phyloP scores from a whole-genome alignment of 2,797 vertebrate genomes.

The Sarcoramphus papa region DNA sequence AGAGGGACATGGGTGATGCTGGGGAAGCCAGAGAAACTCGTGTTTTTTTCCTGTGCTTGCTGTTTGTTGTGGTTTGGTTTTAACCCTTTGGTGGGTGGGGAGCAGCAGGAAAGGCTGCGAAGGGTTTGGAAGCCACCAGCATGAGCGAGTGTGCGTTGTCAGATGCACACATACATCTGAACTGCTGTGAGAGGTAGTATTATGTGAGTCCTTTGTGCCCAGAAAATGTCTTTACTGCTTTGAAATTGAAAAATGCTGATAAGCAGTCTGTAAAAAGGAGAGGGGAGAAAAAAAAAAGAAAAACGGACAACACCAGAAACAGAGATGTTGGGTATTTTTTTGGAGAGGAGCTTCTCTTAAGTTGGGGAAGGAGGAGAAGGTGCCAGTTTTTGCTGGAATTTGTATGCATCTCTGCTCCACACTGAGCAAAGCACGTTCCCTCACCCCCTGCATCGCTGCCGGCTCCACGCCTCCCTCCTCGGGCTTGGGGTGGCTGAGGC shows the following conservation, averaged over 20 bases:
- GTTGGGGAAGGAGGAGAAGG: neutral
- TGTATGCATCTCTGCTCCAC: neutral
- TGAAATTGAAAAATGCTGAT: constrained; percentile 38
- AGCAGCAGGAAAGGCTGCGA: neutral
- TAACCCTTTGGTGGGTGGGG: neutral
- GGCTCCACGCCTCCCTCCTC: neutral
- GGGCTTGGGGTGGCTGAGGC: neutral
- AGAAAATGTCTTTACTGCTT: constrained; percentile 29
- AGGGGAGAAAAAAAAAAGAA: neutral
- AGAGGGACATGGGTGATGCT: neutral
- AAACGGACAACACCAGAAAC: neutral
- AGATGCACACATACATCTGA: constrained; percentile 12
- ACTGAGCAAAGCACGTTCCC: neutral
- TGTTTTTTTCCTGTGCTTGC: neutral
- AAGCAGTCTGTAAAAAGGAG: neutral
- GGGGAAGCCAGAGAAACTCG: constrained; percentile 30
- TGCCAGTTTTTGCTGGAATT: neutral
- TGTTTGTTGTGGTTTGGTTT: constrained; percentile 59
- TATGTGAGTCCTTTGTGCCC: constrained; percentile 30
- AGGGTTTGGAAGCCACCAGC: neutral
- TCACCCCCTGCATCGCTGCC: neutral
- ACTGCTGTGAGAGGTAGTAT: constrained; percentile 43
- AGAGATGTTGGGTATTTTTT: neutral
- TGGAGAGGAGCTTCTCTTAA: neutral
- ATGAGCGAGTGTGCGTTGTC: neutral